These are phyloP conservation scores for Eurytoma adleriae DNA, from an alignment of 2,888 invertebrate genomes.

Conservation along the genomic window DNA sequence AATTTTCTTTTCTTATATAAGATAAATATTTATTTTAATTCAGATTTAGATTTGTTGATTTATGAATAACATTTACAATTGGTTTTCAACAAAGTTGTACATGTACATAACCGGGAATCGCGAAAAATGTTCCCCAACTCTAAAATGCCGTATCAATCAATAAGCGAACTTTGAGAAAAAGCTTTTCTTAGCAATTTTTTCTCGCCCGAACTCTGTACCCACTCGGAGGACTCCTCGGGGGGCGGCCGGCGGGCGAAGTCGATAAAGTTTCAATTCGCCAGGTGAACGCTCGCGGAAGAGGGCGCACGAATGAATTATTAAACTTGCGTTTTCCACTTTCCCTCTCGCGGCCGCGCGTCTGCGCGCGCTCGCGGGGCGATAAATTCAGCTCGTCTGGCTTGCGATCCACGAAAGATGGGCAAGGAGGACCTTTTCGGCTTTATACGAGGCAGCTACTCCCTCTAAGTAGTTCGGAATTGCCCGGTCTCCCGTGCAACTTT, in stretches of 20 bases:
- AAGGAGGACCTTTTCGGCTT: conserved; percentile 45
- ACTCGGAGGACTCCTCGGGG: background rate
- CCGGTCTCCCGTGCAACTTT: conserved; percentile 36
- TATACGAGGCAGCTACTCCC: conserved; percentile 50
- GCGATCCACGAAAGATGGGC: conserved; percentile 44
- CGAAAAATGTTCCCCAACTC: too few species aligned
- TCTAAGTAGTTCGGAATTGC: conserved; percentile 52
- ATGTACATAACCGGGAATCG: too few species aligned
- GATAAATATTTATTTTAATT: too few species aligned
- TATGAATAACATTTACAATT: too few species aligned
- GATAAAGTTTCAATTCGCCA: conserved; percentile 55
- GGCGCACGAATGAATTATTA: conserved; percentile 53
- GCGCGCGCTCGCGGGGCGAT: conserved; percentile 15
- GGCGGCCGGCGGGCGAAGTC: conserved; percentile 29
- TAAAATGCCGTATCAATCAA: too few species aligned
- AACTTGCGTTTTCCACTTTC: conserved; percentile 52
- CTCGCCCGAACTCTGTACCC: background rate
- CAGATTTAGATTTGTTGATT: too few species aligned
- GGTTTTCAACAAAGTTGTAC: too few species aligned
- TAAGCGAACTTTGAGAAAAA: too few species aligned
- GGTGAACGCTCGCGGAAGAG: conserved; percentile 15
- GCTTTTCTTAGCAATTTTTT: background rate
- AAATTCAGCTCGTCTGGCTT: conserved; percentile 22
- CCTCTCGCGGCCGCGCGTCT: background rate
- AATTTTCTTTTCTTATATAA: background rate